Conservation (phyloP, 2,797 vertebrate species). For the Clamator glandarius region DNA sequence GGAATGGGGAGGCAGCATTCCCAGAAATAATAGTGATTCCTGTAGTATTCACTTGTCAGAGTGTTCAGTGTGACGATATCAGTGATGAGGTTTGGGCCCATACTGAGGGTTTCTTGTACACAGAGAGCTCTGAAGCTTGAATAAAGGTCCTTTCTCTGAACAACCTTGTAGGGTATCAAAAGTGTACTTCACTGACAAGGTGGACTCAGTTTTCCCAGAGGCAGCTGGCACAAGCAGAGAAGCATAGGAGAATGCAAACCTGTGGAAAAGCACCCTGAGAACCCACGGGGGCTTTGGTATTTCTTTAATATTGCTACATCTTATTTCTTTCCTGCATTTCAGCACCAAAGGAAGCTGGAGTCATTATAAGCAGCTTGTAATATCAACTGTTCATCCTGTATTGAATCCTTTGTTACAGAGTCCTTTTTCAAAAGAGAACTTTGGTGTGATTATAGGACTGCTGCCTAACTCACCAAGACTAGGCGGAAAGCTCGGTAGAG, state of each 20-base stretch:
- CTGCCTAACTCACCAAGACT: background rate
- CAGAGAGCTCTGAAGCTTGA: background rate
- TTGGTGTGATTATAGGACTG: background rate
- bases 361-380: background rate
- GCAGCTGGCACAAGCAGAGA: background rate
- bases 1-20: background rate
- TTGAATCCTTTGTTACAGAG: background rate
- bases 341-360: background rate
- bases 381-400: background rate
- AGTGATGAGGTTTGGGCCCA: background rate
- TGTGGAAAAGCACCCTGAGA: background rate
- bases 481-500: background rate
- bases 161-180: background rate
- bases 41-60: background rate
- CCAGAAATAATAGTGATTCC: background rate
- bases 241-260: background rate
- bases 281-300: background rate
- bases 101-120: background rate
- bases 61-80: background rate
- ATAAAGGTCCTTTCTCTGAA: background rate
- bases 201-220: background rate
- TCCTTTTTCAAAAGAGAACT: background rate
- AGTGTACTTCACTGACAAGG: background rate
- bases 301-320: background rate
- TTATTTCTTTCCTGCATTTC: background rate